Evolutionary conservation across 2,888 invertebrate genomes (phyloP).

Genomic region (Eristalis pertinax): DNA sequence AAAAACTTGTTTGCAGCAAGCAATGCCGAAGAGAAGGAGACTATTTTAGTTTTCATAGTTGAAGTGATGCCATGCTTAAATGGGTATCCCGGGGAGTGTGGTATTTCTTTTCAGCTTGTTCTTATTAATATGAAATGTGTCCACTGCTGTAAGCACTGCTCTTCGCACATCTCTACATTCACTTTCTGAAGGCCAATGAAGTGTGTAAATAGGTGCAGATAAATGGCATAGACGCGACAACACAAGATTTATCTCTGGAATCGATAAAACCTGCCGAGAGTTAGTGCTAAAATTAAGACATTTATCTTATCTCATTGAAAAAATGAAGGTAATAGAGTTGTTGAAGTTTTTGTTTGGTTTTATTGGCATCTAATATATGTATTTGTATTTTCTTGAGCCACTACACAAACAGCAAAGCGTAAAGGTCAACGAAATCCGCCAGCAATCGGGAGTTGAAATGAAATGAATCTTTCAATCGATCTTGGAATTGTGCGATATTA

Average conservation of each 20-base stretch:
- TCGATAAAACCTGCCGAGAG: neutral
- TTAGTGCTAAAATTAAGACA: neutral
- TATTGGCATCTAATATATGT: too few relatives aligned
- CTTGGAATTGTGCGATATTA: too few relatives aligned
- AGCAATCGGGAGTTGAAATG: too few relatives aligned
- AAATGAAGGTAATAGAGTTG: neutral
- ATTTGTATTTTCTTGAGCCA: too few relatives aligned
- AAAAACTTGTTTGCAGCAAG: slow-evolving; percentile 35
- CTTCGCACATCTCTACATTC: neutral
- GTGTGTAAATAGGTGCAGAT: neutral
- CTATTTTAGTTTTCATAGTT: neutral
- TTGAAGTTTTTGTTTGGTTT: neutral
- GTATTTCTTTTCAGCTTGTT: neutral
- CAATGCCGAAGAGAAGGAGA: slow-evolving; percentile 38
- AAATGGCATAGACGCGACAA: neutral
- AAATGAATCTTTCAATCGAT: too few relatives aligned
- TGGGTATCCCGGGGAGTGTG: neutral
- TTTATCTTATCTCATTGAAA: neutral
- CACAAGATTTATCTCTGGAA: neutral
- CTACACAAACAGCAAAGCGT: too few relatives aligned
- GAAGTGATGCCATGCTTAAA: neutral
- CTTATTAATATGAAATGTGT: neutral
- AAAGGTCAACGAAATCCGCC: too few relatives aligned
- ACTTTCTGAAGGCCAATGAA: neutral
- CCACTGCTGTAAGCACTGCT: neutral